Percentiles rank a stretch among this genome's conserved stretches.
Conservation (phyloP, 1,140 invertebrate genomes). For the Drosophila persimilis region DNA sequence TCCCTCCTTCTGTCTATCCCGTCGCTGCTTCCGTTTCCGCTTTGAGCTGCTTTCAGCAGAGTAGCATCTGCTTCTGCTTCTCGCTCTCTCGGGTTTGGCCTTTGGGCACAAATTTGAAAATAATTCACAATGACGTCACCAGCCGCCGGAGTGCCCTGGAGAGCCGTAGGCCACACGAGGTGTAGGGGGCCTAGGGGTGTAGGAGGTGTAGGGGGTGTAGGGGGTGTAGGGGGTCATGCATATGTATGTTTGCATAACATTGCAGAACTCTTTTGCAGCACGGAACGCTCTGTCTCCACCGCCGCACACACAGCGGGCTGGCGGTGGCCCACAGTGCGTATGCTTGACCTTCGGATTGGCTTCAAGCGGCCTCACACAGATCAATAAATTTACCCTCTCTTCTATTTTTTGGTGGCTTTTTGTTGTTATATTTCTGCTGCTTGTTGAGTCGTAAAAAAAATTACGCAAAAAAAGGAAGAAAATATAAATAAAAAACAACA, state of each 20-base stretch:
- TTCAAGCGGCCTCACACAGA: constrained; percentile 56
- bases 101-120: constrained; percentile 77
- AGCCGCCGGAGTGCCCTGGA: constrained; percentile 3
- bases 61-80: constrained; percentile 33
- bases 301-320: no score
- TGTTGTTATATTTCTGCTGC: constrained; percentile 58
- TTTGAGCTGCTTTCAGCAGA: constrained; percentile 27
- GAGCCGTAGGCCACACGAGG: no score
- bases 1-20: not conserved
- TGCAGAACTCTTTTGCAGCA: constrained; percentile 8
- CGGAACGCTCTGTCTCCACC: not conserved
- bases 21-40: constrained; percentile 73
- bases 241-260: constrained; percentile 70
- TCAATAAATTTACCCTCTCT: constrained; percentile 57
- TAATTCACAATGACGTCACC: constrained; percentile 76
- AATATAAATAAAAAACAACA: constrained; percentile 52
- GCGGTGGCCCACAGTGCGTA: constrained; percentile 51
- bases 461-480: constrained; percentile 59
- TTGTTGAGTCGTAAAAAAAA: constrained; percentile 79
- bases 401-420: constrained; percentile 7
- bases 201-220: not conserved
- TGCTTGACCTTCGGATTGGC: constrained; percentile 76
- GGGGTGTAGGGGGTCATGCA: not conserved
- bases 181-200: no score
- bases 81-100: constrained; percentile 40